Conservation (phyloP, 2,797 vertebrate species). For the Sparus aurata region DNA sequence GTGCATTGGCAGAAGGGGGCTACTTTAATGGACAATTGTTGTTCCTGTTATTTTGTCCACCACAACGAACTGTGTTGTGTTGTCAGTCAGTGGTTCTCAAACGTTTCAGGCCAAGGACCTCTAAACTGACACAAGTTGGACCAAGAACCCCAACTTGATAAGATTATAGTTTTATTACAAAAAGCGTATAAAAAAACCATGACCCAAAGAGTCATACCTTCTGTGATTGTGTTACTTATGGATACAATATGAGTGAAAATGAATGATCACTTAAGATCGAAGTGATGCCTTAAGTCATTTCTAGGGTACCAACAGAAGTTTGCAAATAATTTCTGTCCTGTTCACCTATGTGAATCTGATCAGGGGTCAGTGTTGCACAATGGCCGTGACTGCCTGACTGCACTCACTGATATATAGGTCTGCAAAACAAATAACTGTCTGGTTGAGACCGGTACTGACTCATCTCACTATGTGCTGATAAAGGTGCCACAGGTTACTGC, state of each 20-base stretch:
- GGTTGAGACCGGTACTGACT: background rate
- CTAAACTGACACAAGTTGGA: no score
- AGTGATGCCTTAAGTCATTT: background rate
- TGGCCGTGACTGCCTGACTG: background rate
- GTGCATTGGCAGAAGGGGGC: no score
- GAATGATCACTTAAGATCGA: no score
- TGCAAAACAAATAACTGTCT: background rate
- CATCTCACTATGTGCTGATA: background rate
- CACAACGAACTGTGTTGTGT: background rate
- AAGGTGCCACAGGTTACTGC: background rate
- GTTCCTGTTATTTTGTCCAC: background rate
- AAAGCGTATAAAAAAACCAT: no score
- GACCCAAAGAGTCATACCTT: no score
- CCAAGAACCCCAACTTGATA: no score
- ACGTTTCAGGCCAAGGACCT: no score
- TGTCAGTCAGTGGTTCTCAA: no score
- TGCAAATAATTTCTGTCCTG: background rate
- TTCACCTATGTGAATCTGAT: background rate
- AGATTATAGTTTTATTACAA: no score
- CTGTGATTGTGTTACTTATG: no score
- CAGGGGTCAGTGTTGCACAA: background rate
- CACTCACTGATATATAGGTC: background rate
- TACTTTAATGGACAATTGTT: background rate
- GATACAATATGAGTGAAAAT: no score
- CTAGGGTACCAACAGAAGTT: background rate